Percentiles rank a stretch among this genome's conserved stretches.
phyloP scores from a whole-genome alignment of 1,140 invertebrate species.

The Phymastichus coffea region DNA sequence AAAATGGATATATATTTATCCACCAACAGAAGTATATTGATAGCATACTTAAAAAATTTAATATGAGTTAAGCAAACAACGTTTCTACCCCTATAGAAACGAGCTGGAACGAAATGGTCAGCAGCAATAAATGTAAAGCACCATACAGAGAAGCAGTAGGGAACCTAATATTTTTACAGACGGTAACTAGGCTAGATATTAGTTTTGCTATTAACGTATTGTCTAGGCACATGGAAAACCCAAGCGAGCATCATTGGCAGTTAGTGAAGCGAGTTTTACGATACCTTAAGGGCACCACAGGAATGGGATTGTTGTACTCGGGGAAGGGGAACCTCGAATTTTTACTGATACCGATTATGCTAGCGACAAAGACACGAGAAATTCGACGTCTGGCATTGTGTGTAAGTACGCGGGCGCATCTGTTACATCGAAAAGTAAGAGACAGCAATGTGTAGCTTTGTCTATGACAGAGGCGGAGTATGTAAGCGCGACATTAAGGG shows the following conservation, averaged over 20 bases:
- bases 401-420: conserved; percentile 17
- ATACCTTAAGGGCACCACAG: background rate
- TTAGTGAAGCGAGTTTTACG: conserved; percentile 10
- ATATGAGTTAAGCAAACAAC: too few relatives aligned
- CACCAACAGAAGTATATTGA: too few relatives aligned
- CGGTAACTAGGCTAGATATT: background rate
- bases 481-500: conserved; percentile 30
- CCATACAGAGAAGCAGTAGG: conserved; percentile 11
- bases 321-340: background rate
- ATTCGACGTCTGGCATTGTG: conserved; percentile 21
- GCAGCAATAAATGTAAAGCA: too few relatives aligned
- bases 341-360: conserved; percentile 14
- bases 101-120: too few relatives aligned
- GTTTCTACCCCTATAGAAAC: too few relatives aligned
- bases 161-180: background rate
- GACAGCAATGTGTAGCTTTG: conserved; percentile 34
- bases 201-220: background rate
- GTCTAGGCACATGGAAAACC: background rate
- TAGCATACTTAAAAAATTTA: too few relatives aligned
- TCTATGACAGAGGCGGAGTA: conserved; percentile 47
- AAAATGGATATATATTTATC: too few relatives aligned
- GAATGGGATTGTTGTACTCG: conserved; percentile 25
- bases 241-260: conserved; percentile 1
- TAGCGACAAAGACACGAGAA: conserved; percentile 8
- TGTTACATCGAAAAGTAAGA: conserved; percentile 37